Base-by-base conservation (phyloP, 2,888 invertebrate species). In the Eupithecia tripunctaria region DNA sequence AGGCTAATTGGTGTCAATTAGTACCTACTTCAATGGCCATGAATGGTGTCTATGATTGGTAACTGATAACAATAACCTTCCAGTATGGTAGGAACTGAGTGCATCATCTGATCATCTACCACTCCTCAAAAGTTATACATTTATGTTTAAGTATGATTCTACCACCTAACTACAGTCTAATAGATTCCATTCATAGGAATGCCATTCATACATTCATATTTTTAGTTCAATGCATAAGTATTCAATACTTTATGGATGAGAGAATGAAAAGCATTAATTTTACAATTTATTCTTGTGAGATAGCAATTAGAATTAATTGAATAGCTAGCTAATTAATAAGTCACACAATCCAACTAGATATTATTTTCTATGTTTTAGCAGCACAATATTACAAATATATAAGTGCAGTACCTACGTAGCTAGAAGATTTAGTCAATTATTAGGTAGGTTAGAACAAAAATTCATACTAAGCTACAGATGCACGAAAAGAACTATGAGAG, bases 1-100 rank as follows among this genome's bases (percentile, higher is more conserved):
- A 73, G 70, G 77, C 74, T 84, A 86, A 86, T 85, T 86, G 85
- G 81, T 80, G 80, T 82, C 85, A 86, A 86, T 85, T 86, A 82
- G 78, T 80, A 83, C n/a, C n/a, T n/a, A n/a, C 84, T 83, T 80
- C 79, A 82, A 81, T 86, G 84, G 83, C 84, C 82, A 73, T 70
- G 69, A 38, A 60, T 60, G 27, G 63, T 32, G 29, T 36, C 38
- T 38, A 21, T 64, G 21, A 64, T 59, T 59, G n/a, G 14, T 63
- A 36, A 25, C 32, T 32, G 21, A 56, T 21, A 21, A 5, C 5
- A 7, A 32, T 38, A 38, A 56, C 56, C 56, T 25, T 51, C n/a
- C 32, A 32, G 32, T n/a, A n/a, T 32, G 32, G 32, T 51, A 21
- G 47, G 21, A 21, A 3, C 15, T 43, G 14, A 14, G 14, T 4